Percentiles rank a stretch among this genome's conserved stretches.
Conservation (phyloP, 2,113 vertebrate species). For the Lepus americanus region DNA sequence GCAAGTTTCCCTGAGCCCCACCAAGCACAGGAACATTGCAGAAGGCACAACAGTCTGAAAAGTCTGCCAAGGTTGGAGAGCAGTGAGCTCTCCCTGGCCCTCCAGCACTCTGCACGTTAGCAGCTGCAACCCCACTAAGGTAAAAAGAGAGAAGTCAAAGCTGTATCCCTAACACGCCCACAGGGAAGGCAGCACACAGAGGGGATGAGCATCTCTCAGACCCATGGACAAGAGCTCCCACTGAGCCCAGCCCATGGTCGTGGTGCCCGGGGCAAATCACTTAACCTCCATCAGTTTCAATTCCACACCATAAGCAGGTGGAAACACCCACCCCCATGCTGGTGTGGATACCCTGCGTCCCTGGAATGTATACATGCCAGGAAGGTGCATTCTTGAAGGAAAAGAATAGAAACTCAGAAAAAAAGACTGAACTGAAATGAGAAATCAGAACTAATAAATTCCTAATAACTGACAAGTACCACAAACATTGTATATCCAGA, state of each 20-base stretch:
- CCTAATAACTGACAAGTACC: neutral
- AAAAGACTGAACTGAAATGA: neutral
- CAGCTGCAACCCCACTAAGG: neutral
- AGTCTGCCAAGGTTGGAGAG: accelerated
- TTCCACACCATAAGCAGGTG: neutral
- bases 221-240: neutral
- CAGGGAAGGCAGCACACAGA: accelerated
- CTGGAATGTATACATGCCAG: neutral
- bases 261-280: neutral
- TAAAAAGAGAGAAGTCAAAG: neutral
- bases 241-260: neutral
- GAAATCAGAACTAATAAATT: neutral
- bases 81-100: neutral
- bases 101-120: neutral
- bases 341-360: neutral
- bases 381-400: neutral
- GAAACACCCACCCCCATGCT: neutral
- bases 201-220: neutral
- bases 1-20: accelerated
- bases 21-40: accelerated
- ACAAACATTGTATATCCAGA: constrained; percentile 1
- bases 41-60: accelerated
- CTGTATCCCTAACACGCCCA: accelerated
- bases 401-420: neutral
- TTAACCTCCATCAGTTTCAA: neutral